phyloP scores from a whole-genome alignment of 2,888 invertebrate species.

The Celastrina argiolus region DNA sequence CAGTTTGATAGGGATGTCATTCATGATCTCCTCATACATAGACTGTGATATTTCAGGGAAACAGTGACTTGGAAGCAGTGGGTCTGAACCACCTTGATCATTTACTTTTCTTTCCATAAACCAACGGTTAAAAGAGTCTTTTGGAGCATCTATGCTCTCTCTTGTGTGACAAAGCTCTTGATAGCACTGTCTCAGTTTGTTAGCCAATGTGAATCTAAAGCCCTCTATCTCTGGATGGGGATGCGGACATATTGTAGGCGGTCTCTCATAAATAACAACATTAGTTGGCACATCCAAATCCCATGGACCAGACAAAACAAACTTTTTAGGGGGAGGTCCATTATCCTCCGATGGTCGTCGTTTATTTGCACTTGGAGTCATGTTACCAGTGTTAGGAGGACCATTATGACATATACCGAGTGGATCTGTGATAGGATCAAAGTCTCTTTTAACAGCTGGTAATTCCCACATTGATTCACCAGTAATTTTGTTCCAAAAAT shows the following conservation, averaged over 20 bases:
- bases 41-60: conserved; percentile 94
- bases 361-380: conserved; percentile 80
- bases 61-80: conserved; percentile 93
- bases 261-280: conserved; percentile 91
- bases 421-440: conserved; percentile 95
- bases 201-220: conserved; percentile 87
- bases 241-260: conserved; percentile 90
- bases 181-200: conserved; percentile 93
- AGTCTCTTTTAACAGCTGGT: conserved; percentile 88
- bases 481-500: conserved; percentile 97
- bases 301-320: conserved; percentile 94
- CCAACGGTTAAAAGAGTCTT: conserved; percentile 98
- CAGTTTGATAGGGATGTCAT: conserved; percentile 97
- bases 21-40: conserved; percentile 98
- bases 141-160: conserved; percentile 95
- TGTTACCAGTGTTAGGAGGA: conserved; percentile 63
- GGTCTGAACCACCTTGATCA: conserved; percentile 91
- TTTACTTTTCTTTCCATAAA: conserved; percentile 95
- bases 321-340: conserved; percentile 89
- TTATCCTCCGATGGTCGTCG: conserved; percentile 88
- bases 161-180: conserved; percentile 96
- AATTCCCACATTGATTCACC: conserved; percentile 99
- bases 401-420: conserved; percentile 84
- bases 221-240: conserved; percentile 96
- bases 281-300: conserved; percentile 96